Evolutionary conservation across 2,113 vertebrate genomes (phyloP).

Genomic region (Podarcis raffonei): DNA sequence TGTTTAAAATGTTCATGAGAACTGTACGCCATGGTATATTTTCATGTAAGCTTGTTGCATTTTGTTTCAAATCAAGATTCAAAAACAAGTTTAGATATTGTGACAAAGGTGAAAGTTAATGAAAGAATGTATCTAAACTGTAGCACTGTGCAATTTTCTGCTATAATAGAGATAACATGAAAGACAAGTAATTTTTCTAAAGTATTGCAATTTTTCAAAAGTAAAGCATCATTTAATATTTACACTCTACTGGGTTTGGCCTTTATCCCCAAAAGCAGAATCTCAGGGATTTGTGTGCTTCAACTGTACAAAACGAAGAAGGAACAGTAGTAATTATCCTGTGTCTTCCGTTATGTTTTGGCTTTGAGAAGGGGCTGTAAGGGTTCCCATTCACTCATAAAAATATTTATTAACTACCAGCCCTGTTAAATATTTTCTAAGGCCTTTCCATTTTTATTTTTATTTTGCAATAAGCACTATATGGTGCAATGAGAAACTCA

Average conservation of each 20-base stretch:
- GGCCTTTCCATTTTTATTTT: neutral
- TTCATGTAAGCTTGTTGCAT: neutral
- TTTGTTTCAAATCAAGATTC: neutral
- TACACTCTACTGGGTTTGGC: neutral
- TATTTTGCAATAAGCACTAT: accelerated
- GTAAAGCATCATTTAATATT: neutral
- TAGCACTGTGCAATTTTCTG: neutral
- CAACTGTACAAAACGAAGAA: neutral
- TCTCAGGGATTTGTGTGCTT: neutral
- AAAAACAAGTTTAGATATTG: neutral
- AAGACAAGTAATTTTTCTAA: neutral
- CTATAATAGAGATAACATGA: neutral
- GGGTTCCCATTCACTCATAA: neutral
- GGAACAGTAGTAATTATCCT: neutral
- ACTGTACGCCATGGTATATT: neutral
- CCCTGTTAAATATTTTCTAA: neutral
- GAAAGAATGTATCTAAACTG: neutral
- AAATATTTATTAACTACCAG: neutral
- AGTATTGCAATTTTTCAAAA: neutral
- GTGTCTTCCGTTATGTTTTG: neutral
- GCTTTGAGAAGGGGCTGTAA: neutral
- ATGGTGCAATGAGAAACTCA: neutral
- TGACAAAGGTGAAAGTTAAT: too few relatives aligned
- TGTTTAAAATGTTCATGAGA: neutral
- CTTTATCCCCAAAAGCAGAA: neutral